These are phyloP conservation scores for Gouania willdenowi DNA, from an alignment of 2,797 vertebrate species.

Conservation along the genomic window DNA sequence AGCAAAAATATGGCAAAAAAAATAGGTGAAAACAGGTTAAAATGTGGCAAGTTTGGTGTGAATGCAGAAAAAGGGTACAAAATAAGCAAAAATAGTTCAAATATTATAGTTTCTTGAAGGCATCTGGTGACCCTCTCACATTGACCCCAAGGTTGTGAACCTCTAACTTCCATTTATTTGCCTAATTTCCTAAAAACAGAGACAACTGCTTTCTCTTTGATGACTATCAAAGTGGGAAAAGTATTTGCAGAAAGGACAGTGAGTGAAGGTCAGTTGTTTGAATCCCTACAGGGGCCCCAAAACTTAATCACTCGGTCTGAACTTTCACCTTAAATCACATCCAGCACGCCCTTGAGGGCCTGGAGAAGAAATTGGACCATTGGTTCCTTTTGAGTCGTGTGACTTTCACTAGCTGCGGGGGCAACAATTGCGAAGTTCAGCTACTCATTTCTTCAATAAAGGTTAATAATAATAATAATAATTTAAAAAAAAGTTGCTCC, in stretches of 20 bases:
- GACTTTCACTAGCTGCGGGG: slow-evolving; percentile 14
- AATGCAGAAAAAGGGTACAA: too few species aligned
- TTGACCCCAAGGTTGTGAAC: too few species aligned
- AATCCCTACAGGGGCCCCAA: slow-evolving; percentile 16
- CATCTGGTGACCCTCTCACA: too few species aligned
- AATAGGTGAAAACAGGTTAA: too few species aligned
- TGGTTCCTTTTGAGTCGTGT: slow-evolving; percentile 11
- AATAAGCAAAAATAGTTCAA: too few species aligned
- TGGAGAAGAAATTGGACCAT: background rate
- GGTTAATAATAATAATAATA: too few species aligned
- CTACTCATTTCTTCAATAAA: slow-evolving; percentile 26
- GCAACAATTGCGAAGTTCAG: slow-evolving; percentile 17
- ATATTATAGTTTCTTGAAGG: too few species aligned
- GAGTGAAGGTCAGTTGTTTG: slow-evolving; percentile 44
- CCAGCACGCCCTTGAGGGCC: slow-evolving; percentile 34
- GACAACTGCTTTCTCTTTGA: slow-evolving; percentile 57
- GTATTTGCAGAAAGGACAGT: slow-evolving; percentile 44
- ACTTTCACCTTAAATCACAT: slow-evolving; percentile 7
- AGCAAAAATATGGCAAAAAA: too few species aligned
- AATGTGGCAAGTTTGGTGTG: too few species aligned
- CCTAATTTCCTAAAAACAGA: too few species aligned
- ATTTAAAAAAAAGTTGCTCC: slow-evolving; percentile 31
- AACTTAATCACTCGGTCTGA: too few species aligned
- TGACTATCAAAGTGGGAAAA: slow-evolving; percentile 38
- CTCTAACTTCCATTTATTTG: too few species aligned